A percentile compares a stretch with the other conserved stretches of the same genome.
phyloP scores from a whole-genome alignment of 2,113 vertebrate genomes.

The Dissostichus mawsoni region DNA sequence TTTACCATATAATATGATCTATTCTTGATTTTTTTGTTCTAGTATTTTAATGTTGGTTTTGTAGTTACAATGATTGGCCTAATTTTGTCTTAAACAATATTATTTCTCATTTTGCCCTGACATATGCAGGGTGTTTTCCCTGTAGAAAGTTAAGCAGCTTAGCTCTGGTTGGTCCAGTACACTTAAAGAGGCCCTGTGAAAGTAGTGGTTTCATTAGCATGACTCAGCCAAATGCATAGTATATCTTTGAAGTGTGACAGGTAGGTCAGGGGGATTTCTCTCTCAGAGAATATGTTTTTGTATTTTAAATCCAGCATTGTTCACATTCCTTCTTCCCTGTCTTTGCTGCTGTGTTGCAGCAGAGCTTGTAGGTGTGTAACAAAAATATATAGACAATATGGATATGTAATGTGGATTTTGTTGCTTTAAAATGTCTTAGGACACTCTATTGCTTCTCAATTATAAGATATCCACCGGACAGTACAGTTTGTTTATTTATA shows the following conservation, averaged over 20 bases:
- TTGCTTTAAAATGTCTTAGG: too few species aligned
- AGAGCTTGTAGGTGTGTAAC: too few species aligned
- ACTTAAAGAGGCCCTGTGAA: slow-evolving; percentile 1
- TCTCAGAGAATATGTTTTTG: not conserved
- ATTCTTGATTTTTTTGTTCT: not conserved
- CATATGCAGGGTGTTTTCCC: not conserved
- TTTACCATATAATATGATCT: not conserved
- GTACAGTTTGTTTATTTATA: too few species aligned
- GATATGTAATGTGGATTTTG: too few species aligned
- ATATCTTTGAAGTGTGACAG: not conserved
- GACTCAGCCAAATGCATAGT: not conserved
- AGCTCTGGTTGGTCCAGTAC: not conserved
- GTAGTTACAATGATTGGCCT: not conserved
- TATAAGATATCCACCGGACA: too few species aligned
- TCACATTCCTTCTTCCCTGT: too few species aligned
- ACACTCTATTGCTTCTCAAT: too few species aligned
- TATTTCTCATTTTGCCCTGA: not conserved
- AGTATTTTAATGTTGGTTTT: not conserved
- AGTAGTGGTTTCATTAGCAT: not conserved
- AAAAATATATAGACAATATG: too few species aligned
- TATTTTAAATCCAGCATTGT: not conserved
- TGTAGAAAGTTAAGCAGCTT: not conserved
- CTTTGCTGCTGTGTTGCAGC: too few species aligned
- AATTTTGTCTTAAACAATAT: not conserved
- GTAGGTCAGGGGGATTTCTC: not conserved